phyloP scores from a whole-genome alignment of 2,797 vertebrate species.

The Zonotrichia albicollis region DNA sequence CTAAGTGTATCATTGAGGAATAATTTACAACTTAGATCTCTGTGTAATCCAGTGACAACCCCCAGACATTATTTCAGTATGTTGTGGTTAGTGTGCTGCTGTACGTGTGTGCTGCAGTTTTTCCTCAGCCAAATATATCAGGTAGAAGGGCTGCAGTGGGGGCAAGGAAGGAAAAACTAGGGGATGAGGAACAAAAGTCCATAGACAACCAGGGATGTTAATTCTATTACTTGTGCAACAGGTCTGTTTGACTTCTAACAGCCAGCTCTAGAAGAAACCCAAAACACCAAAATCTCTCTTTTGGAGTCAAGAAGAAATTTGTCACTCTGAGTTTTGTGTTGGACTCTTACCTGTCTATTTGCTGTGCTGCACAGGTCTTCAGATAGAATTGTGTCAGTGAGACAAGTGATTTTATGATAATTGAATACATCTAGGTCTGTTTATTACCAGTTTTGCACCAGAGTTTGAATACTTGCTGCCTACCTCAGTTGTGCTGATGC shows the following conservation, averaged over 20 bases:
- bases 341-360: background rate
- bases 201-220: background rate
- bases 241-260: background rate
- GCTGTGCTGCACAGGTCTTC: background rate
- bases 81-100: background rate
- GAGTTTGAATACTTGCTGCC: background rate
- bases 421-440: background rate
- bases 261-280: background rate
- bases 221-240: background rate
- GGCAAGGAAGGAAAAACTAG: background rate
- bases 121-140: background rate
- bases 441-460: rapidly evolving
- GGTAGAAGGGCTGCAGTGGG: rapidly evolving
- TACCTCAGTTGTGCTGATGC: background rate
- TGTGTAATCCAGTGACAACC: background rate
- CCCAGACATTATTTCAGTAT: rapidly evolving
- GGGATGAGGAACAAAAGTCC: background rate
- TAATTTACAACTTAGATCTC: background rate
- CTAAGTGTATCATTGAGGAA: background rate
- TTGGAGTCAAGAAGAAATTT: background rate
- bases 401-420: background rate
- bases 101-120: rapidly evolving
- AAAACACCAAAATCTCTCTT: background rate
- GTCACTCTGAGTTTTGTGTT: background rate
- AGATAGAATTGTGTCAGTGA: background rate